Evolutionary conservation across 2,113 vertebrate species (phyloP).

Genomic region (Corvus cornix): DNA sequence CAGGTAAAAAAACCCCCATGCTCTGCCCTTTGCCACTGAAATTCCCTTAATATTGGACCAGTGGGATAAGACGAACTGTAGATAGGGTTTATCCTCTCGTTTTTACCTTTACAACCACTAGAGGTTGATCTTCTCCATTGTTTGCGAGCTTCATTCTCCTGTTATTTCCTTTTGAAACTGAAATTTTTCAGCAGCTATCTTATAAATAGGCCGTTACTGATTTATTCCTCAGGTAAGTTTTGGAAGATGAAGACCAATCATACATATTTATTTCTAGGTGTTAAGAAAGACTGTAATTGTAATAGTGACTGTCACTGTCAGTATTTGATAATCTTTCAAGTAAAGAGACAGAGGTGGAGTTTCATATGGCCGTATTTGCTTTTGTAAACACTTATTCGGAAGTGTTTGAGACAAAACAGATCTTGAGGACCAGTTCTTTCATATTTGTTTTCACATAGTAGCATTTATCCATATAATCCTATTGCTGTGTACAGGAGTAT

Average conservation of each 20-base stretch:
- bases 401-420: not conserved
- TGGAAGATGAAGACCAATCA: not conserved
- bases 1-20: fast-evolving
- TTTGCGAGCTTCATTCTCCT: not conserved
- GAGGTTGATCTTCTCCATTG: not conserved
- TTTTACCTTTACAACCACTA: not conserved
- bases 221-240: not conserved
- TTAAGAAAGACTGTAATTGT: not conserved
- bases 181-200: not conserved
- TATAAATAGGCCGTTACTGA: not conserved
- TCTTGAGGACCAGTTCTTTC: not conserved
- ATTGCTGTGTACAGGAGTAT: not conserved
- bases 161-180: not conserved
- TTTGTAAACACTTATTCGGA: not conserved
- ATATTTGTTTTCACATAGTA: not conserved
- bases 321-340: not conserved
- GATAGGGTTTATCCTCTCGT: not conserved
- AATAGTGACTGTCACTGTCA: not conserved
- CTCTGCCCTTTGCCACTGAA: not conserved
- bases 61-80: not conserved
- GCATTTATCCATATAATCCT: not conserved
- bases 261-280: not conserved
- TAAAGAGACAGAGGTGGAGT: not conserved
- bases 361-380: not conserved
- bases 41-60: not conserved